A percentile compares a stretch with the other conserved stretches of the same genome.
Evolutionary conservation across 1,140 invertebrate species (phyloP).

Genomic region (Anagrus nilaparvatae): DNA sequence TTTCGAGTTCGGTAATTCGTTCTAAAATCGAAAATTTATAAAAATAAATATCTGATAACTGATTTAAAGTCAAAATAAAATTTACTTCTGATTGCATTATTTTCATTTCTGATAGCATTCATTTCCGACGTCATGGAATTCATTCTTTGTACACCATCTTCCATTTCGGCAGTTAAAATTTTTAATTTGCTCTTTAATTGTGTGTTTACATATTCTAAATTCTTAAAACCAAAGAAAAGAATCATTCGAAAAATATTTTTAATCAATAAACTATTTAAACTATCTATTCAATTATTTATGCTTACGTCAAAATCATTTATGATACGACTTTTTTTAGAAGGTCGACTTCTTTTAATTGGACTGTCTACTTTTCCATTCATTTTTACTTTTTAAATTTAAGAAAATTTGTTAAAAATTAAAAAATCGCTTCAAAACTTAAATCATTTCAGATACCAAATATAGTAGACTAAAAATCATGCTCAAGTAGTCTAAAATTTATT

Average conservation of each 20-base stretch:
- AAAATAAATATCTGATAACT: neutral
- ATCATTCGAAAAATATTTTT: neutral
- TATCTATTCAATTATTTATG: neutral
- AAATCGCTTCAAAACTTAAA: no score
- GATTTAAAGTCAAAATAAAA: neutral
- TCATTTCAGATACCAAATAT: no score
- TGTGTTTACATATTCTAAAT: conserved; percentile 54
- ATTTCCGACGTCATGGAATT: conserved; percentile 49
- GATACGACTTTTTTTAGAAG: conserved; percentile 2
- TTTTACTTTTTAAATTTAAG: neutral
- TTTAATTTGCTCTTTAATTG: conserved; percentile 48
- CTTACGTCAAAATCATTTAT: conserved; percentile 10
- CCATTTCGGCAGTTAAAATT: conserved; percentile 50
- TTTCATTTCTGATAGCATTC: conserved; percentile 40
- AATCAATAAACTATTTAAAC: neutral
- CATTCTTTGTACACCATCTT: conserved; percentile 52
- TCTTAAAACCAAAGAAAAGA: conserved; percentile 31
- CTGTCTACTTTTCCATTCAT: conserved; percentile 10
- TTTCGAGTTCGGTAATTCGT: conserved; percentile 34
- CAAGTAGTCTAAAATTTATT: no score
- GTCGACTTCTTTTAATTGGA: conserved; percentile 6
- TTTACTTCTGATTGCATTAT: conserved; percentile 42
- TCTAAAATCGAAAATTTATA: conserved; percentile 31
- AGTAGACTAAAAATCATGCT: no score
- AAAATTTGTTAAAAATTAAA: neutral